phyloP scores from a whole-genome alignment of 2,888 invertebrate genomes.

The Uloborus plumipes region DNA sequence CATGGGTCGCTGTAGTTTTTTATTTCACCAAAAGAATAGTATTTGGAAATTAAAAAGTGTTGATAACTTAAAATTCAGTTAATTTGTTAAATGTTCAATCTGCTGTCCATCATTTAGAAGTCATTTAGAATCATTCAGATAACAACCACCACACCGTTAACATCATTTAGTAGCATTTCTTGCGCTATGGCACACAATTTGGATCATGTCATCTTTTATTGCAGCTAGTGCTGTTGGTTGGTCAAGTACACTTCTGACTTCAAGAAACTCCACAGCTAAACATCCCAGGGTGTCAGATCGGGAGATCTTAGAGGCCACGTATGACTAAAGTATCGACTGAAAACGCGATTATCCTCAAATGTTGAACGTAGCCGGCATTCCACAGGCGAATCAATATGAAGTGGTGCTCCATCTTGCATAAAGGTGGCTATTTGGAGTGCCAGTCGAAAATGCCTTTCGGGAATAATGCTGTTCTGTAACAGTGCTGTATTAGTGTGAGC shows the following conservation, averaged over 20 bases:
- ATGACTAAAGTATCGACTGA: constrained; percentile 12
- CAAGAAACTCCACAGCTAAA: constrained; percentile 12
- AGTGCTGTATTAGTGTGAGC: constrained; percentile 4
- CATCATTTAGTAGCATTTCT: too few species aligned
- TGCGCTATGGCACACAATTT: constrained; percentile 20
- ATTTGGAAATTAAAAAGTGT: constrained; percentile 5
- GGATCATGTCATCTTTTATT: constrained; percentile 21
- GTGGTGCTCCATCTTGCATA: constrained; percentile 15
- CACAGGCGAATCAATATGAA: constrained; percentile 10
- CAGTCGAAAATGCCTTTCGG: background rate
- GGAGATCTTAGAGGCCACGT: constrained; percentile 7
- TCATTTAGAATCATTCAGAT: constrained; percentile 6
- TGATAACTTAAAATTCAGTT: constrained; percentile 8
- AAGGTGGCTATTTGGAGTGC: constrained; percentile 6
- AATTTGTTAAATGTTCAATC: constrained; percentile 15
- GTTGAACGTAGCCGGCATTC: constrained; percentile 8
- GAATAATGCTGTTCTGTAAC: constrained; percentile 18
- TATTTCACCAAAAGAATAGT: constrained; percentile 6
- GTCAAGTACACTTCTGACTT: constrained; percentile 27
- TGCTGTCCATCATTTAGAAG: constrained; percentile 16
- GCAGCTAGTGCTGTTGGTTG: constrained; percentile 19
- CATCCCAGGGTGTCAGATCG: background rate
- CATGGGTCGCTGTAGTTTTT: constrained; percentile 7
- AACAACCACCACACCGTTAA: constrained; percentile 11
- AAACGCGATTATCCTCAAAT: constrained; percentile 11